These are phyloP conservation scores for Andrena chrysosceles DNA, from an alignment of 2,888 invertebrate genomes.

Conservation along the genomic window DNA sequence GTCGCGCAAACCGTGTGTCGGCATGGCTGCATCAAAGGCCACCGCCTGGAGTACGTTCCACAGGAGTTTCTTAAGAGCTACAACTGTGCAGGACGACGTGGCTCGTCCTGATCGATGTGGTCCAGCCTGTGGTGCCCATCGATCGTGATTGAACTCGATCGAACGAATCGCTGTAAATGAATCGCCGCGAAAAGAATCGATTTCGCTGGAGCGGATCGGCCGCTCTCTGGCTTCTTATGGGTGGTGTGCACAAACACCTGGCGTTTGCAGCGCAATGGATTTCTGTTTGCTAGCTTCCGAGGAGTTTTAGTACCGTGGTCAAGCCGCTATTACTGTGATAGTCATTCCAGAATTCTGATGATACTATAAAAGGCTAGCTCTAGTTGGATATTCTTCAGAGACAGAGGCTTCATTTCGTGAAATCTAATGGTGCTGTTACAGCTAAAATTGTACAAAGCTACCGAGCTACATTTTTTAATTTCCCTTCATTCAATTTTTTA, in stretches of 20 bases:
- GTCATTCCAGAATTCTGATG: too few relatives aligned
- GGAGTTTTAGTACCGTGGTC: neutral
- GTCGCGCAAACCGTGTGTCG: slow-evolving; percentile 49
- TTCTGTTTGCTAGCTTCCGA: neutral
- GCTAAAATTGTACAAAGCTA: too few relatives aligned
- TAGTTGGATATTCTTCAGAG: too few relatives aligned
- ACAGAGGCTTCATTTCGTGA: too few relatives aligned
- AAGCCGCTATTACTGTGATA: too few relatives aligned
- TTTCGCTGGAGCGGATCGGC: slow-evolving; percentile 6
- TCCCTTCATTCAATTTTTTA: too few relatives aligned
- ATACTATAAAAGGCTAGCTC: too few relatives aligned
- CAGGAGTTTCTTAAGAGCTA: neutral
- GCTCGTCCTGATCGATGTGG: slow-evolving; percentile 6
- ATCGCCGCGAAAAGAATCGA: slow-evolving; percentile 18
- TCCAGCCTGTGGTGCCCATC: slow-evolving; percentile 30
- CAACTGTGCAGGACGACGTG: slow-evolving; percentile 1
- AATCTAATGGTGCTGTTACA: too few relatives aligned
- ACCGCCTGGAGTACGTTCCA: slow-evolving; percentile 39
- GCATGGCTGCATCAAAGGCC: slow-evolving; percentile 49
- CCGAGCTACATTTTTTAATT: too few relatives aligned
- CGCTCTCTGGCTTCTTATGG: neutral
- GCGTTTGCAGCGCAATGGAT: neutral
- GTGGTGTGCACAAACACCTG: neutral
- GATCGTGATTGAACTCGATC: slow-evolving; percentile 15
- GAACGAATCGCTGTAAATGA: slow-evolving; percentile 26